Evolutionary conservation across 1,140 invertebrate genomes (phyloP).

Genomic region (Drosophila nigrodunni): DNA sequence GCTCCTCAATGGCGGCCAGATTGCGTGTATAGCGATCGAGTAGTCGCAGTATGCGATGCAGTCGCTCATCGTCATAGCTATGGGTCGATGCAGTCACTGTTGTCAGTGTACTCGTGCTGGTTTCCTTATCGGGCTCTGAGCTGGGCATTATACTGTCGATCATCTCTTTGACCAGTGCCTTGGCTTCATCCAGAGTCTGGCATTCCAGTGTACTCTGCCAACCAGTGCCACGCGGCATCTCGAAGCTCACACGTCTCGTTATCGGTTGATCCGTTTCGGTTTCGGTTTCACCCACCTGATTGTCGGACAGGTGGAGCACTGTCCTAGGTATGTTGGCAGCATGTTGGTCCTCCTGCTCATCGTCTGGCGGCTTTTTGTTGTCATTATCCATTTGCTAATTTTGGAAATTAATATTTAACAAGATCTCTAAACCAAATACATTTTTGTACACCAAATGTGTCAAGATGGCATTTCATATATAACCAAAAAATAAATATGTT

Average conservation of each 20-base stretch:
- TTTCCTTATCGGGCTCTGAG: neutral
- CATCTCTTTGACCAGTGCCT: conserved; percentile 5
- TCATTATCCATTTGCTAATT: conserved; percentile 39
- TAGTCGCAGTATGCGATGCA: conserved; percentile 50
- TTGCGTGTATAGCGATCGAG: conserved; percentile 55
- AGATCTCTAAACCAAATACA: conserved; percentile 20
- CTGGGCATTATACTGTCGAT: conserved; percentile 20
- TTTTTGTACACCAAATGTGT: conserved; percentile 15
- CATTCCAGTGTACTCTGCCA: neutral
- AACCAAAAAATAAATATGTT: conserved; percentile 31
- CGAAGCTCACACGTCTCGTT: conserved; percentile 13
- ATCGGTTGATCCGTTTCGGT: conserved; percentile 38
- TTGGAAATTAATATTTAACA: conserved; percentile 15
- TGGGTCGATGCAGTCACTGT: neutral
- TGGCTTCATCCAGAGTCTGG: neutral
- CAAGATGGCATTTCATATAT: conserved; percentile 17
- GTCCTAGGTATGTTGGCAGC: neutral
- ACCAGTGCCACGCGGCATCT: conserved; percentile 10
- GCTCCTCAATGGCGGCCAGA: conserved; percentile 50
- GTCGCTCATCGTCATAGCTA: conserved; percentile 6
- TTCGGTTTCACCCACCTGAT: conserved; percentile 50
- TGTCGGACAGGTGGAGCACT: conserved; percentile 57
- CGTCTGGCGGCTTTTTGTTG: neutral
- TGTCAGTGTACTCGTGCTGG: neutral
- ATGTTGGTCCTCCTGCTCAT: neutral